phyloP scores from a whole-genome alignment of 2,113 vertebrate species.

The Stictonetta naevosa region DNA sequence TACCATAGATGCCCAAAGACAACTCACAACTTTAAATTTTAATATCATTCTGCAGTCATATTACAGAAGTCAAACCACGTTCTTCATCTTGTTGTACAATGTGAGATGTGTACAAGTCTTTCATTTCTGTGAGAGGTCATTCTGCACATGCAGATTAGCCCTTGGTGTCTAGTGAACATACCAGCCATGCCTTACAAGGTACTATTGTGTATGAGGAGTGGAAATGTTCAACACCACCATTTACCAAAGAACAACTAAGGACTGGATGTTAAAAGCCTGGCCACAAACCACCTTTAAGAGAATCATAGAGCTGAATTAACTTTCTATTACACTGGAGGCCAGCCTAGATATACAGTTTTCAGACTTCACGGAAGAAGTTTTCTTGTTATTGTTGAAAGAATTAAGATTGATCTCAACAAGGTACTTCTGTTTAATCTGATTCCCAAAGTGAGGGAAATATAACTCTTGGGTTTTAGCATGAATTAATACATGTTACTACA shows the following conservation, averaged over 20 bases:
- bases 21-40: background rate
- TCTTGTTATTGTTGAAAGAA: background rate
- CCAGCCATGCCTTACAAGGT: background rate
- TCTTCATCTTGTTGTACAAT: background rate
- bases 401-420: background rate
- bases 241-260: background rate
- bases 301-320: background rate
- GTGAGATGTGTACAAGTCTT: background rate
- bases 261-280: background rate
- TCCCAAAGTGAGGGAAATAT: background rate
- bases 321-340: background rate
- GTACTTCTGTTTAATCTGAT: background rate
- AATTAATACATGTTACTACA: background rate
- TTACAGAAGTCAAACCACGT: background rate
- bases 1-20: background rate
- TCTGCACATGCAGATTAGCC: fast-evolving
- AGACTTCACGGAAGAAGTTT: background rate
- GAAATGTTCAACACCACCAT: background rate
- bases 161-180: background rate
- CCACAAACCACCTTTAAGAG: background rate
- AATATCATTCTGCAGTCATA: background rate
- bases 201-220: background rate
- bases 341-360: background rate
- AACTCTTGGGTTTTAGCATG: background rate
- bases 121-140: background rate